These are phyloP conservation scores for Hirtodrosophila duncani DNA, from an alignment of 2,888 invertebrate genomes.

Conservation along the genomic window DNA sequence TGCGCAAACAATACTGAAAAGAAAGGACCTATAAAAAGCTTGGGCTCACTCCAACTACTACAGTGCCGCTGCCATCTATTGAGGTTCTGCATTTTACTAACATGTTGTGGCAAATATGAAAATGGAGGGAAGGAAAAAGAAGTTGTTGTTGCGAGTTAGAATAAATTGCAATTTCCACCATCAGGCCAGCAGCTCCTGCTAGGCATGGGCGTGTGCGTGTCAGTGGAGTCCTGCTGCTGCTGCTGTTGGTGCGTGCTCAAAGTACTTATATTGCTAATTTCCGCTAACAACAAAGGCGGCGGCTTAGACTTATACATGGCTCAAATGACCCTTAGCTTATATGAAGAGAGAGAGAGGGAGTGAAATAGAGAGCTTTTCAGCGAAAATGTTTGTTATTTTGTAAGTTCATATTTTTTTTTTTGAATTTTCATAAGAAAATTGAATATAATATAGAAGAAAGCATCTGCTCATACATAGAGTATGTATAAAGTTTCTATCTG, in stretches of 20 bases:
- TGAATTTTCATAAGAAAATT: too few relatives aligned
- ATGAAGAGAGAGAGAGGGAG: too few relatives aligned
- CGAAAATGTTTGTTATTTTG: not conserved
- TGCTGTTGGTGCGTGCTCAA: not conserved
- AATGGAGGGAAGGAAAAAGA: conserved; percentile 47
- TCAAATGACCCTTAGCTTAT: too few relatives aligned
- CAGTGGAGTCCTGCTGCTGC: not conserved
- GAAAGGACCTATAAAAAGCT: too few relatives aligned
- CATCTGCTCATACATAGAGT: too few relatives aligned
- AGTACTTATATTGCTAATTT: conserved; percentile 33
- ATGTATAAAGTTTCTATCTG: too few relatives aligned
- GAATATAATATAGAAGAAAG: too few relatives aligned
- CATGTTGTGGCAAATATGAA: conserved; percentile 37
- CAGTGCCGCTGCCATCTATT: conserved; percentile 1
- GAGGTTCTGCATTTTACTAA: conserved; percentile 27
- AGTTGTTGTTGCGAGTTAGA: conserved; percentile 35
- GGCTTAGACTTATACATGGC: too few relatives aligned
- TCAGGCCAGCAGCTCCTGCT: conserved; percentile 2
- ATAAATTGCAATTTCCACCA: conserved; percentile 53
- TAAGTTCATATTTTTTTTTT: not conserved
- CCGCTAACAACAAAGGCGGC: conserved; percentile 33
- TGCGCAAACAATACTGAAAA: conserved; percentile 41
- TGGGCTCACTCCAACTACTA: too few relatives aligned
- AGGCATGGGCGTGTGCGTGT: conserved; percentile 18
- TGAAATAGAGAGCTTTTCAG: too few relatives aligned